A percentile compares a stretch with the other conserved stretches of the same genome.
Evolutionary conservation across 2,113 vertebrate species (phyloP).

Genomic region (Melanocharis versteri): DNA sequence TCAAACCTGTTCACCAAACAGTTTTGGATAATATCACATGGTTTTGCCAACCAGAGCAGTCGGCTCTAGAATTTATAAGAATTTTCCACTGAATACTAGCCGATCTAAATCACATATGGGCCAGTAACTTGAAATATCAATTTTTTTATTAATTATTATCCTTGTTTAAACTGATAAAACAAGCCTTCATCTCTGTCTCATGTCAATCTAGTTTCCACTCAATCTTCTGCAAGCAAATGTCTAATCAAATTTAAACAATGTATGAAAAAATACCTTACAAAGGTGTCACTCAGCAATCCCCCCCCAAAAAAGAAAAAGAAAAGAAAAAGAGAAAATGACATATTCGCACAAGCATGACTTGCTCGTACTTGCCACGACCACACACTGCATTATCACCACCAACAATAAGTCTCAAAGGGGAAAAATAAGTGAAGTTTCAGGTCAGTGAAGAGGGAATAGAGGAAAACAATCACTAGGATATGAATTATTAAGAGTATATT

Average conservation of each 20-base stretch:
- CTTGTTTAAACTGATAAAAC: background rate
- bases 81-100: background rate
- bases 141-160: background rate
- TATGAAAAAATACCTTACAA: background rate
- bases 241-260: background rate
- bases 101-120: background rate
- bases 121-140: background rate
- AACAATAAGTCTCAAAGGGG: background rate
- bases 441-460: background rate
- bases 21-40: background rate
- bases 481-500: background rate
- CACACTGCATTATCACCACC: background rate
- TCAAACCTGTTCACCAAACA: background rate
- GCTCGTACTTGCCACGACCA: background rate
- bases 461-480: background rate
- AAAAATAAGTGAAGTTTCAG: background rate
- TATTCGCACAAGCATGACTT: background rate
- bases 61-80: background rate
- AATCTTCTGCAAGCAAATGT: background rate
- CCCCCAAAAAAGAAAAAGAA: background rate
- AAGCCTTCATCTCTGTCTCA: background rate
- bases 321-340: background rate
- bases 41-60: background rate
- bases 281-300: background rate
- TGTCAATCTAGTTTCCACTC: background rate